phyloP scores from a whole-genome alignment of 2,888 invertebrate species.

The Dolichomitus sp. region DNA sequence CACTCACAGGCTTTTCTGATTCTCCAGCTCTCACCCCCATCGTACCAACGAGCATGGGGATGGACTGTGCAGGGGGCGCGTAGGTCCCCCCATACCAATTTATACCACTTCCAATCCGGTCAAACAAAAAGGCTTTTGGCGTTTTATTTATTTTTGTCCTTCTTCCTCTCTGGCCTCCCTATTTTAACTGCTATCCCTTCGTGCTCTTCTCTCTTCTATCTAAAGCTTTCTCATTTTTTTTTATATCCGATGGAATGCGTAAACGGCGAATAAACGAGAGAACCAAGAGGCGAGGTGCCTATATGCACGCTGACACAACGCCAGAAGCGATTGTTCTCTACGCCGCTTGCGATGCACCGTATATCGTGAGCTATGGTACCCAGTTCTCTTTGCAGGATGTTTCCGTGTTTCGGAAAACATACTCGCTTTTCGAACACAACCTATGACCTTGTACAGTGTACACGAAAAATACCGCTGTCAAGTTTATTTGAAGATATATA shows the following conservation, averaged over 20 bases:
- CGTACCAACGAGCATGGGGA: constrained; percentile 39
- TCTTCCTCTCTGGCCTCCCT: constrained; percentile 7
- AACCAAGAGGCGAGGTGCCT: constrained; percentile 68
- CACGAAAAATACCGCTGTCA: no score
- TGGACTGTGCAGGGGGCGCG: constrained; percentile 40
- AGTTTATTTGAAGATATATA: no score
- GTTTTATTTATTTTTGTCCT: background rate
- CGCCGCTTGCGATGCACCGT: constrained; percentile 5
- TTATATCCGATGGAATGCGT: constrained; percentile 71
- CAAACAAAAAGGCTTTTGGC: constrained; percentile 73
- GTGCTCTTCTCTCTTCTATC: background rate
- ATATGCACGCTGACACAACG: background rate
- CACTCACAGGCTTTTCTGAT: constrained; percentile 34
- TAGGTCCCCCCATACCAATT: constrained; percentile 72
- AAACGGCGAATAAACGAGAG: constrained; percentile 75
- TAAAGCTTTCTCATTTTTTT: constrained; percentile 34
- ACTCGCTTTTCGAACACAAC: no score
- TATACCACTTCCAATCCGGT: constrained; percentile 76
- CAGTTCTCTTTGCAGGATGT: constrained; percentile 10
- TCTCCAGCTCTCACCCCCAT: constrained; percentile 46
- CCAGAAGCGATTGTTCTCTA: constrained; percentile 25
- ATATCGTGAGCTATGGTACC: background rate
- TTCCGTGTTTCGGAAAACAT: no score
- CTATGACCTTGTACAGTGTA: no score
- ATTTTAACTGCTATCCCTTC: constrained; percentile 19